phyloP scores from a whole-genome alignment of 2,797 vertebrate genomes.

The Diplodus puntazzo region DNA sequence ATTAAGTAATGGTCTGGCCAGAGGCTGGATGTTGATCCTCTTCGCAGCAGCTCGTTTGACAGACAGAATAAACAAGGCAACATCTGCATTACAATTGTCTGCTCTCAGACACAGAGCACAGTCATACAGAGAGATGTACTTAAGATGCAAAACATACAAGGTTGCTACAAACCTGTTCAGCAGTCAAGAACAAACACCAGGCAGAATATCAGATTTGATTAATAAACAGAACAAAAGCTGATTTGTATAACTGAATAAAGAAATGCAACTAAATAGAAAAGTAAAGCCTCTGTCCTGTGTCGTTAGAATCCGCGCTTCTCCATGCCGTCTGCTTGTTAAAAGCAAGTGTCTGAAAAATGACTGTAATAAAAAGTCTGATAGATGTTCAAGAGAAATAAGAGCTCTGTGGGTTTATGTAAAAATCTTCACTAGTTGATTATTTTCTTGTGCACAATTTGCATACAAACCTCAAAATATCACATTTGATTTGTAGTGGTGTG shows the following conservation, averaged over 20 bases:
- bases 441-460: conserved; percentile 38
- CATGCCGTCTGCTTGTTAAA: conserved; percentile 15
- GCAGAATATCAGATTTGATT: conserved; percentile 28
- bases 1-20: conserved; percentile 16
- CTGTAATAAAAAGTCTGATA: not conserved
- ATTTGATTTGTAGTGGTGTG: conserved; percentile 16
- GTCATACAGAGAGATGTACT: conserved; percentile 32
- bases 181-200: conserved; percentile 26
- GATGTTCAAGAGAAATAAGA: not conserved
- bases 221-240: conserved; percentile 14
- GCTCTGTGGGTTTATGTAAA: not conserved
- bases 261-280: not conserved
- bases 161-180: conserved; percentile 32
- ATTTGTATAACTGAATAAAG: conserved; percentile 39
- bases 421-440: conserved; percentile 15
- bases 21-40: conserved; percentile 27
- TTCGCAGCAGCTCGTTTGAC: conserved; percentile 34
- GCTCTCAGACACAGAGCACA: conserved; percentile 17
- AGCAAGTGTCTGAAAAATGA: conserved; percentile 21
- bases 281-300: not conserved
- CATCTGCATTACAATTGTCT: conserved; percentile 51
- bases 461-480: conserved; percentile 40
- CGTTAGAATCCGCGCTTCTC: not conserved
- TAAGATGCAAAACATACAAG: conserved; percentile 46
- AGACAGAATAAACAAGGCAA: conserved; percentile 44